Evolutionary conservation across 1,140 invertebrate genomes (phyloP).

Genomic region (Zaprionus kolodkinae): DNA sequence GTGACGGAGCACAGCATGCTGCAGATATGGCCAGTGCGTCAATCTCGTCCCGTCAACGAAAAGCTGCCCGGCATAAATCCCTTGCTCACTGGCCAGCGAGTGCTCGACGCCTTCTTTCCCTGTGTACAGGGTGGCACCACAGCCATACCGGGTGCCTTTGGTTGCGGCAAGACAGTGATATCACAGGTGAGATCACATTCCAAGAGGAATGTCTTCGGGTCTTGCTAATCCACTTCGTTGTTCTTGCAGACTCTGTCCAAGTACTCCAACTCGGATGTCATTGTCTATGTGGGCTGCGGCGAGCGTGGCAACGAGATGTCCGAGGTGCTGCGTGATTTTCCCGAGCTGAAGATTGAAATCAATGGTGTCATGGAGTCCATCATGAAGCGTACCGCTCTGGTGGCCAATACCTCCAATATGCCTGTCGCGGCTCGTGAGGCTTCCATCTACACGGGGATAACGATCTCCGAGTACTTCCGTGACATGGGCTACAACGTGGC

Average conservation of each 20-base stretch:
- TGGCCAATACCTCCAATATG: constrained; percentile 99
- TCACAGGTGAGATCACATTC: constrained; percentile 86
- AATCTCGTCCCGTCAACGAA: constrained; percentile 96
- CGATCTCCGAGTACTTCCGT: constrained; percentile 98
- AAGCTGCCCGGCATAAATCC: constrained; percentile 99
- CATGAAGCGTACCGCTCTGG: constrained; percentile 99
- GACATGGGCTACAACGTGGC: constrained; percentile 99
- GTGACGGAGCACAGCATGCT: constrained; percentile 94
- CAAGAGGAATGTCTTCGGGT: too few relatives aligned
- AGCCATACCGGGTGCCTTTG: constrained; percentile 98
- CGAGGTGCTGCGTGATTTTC: constrained; percentile 98
- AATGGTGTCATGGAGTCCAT: constrained; percentile 98
- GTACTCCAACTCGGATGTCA: constrained; percentile 99
- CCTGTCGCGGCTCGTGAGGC: constrained; percentile 99
- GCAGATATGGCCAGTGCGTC: constrained; percentile 98
- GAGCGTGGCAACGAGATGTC: constrained; percentile 96
- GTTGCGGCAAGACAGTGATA: constrained; percentile 86
- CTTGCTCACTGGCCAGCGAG: constrained; percentile 97
- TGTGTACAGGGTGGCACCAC: constrained; percentile 99
- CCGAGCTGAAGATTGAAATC: constrained; percentile 98
- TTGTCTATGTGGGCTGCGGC: constrained; percentile 99
- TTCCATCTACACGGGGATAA: constrained; percentile 99
- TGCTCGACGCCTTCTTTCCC: constrained; percentile 98
- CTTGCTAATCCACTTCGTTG: too few relatives aligned
- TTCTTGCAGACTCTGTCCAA: constrained; percentile 93